These are phyloP conservation scores for Molossus alvarezi DNA, from an alignment of 2,797 vertebrate genomes.

Conservation along the genomic window DNA sequence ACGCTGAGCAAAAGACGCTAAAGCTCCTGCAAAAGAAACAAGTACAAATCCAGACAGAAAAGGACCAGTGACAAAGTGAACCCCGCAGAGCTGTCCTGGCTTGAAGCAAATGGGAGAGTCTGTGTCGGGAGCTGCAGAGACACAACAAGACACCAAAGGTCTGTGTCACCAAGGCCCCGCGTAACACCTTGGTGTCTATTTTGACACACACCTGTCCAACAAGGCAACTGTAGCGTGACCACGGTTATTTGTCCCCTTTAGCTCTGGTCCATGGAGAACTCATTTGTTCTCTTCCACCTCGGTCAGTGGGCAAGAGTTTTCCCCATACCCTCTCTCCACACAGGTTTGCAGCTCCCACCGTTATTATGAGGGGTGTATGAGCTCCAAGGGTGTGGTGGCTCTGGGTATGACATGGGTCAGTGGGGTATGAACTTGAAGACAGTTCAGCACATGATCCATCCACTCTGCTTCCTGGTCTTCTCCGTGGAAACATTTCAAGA, in stretches of 20 bases:
- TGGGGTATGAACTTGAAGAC: background rate
- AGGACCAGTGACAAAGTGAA: slow-evolving; percentile 94
- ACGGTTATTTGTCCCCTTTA: background rate
- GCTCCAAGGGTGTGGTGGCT: accelerated
- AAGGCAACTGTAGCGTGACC: background rate
- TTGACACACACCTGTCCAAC: background rate
- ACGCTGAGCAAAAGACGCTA: slow-evolving; percentile 92
- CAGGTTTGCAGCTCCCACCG: background rate
- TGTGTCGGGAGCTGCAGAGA: slow-evolving; percentile 96
- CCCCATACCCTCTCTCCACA: background rate
- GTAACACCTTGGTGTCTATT: background rate
- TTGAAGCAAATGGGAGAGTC: slow-evolving; percentile 94
- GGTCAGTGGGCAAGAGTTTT: background rate
- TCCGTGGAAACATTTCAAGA: background rate
- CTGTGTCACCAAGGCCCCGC: background rate
- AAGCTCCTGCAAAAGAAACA: slow-evolving; percentile 93
- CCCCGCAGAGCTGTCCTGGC: slow-evolving; percentile 92
- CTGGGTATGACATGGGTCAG: accelerated
- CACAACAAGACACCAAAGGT: slow-evolving; percentile 97
- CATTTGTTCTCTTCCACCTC: background rate
- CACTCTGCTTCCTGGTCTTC: background rate
- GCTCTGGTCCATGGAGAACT: background rate
- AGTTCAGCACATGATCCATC: accelerated
- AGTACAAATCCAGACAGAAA: slow-evolving; percentile 92
- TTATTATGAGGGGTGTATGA: background rate